Percentiles rank a stretch among this genome's conserved stretches.
Evolutionary conservation across 2,797 vertebrate genomes (phyloP).

Genomic region (Psittacula echo): DNA sequence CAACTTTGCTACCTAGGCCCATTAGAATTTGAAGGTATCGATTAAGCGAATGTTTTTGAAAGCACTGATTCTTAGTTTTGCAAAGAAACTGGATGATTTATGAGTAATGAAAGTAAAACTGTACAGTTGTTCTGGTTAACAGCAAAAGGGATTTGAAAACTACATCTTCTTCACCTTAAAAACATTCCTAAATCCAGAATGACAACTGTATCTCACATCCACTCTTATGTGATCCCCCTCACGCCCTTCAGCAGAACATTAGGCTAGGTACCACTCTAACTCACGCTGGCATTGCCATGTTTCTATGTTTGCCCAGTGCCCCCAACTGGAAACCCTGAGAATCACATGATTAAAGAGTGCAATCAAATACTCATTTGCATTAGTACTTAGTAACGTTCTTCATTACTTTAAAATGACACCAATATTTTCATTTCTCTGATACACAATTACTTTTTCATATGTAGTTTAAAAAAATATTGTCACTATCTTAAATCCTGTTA

Average conservation of each 20-base stretch:
- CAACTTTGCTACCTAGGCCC: neutral
- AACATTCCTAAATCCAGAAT: neutral
- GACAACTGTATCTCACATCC: neutral
- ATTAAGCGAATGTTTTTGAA: neutral
- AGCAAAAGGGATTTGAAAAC: neutral
- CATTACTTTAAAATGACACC: neutral
- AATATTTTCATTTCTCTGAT: neutral
- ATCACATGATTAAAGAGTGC: neutral
- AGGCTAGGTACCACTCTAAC: accelerated
- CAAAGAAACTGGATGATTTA: neutral
- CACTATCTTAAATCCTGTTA: neutral
- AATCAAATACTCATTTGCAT: neutral
- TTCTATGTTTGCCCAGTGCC: slow-evolving; percentile 45
- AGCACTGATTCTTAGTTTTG: neutral
- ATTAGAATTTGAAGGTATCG: neutral
- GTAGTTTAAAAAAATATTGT: neutral
- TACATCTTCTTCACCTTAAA: neutral
- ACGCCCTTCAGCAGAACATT: neutral
- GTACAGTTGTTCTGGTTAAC: neutral
- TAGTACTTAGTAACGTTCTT: neutral
- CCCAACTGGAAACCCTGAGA: slow-evolving; percentile 46
- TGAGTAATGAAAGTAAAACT: neutral
- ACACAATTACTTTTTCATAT: neutral
- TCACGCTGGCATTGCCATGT: accelerated
- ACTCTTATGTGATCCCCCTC: neutral